A percentile compares a stretch with the other conserved stretches of the same genome.
These are phyloP conservation scores for Macrotis lagotis DNA, from an alignment of 2,113 vertebrate species.

Conservation along the genomic window DNA sequence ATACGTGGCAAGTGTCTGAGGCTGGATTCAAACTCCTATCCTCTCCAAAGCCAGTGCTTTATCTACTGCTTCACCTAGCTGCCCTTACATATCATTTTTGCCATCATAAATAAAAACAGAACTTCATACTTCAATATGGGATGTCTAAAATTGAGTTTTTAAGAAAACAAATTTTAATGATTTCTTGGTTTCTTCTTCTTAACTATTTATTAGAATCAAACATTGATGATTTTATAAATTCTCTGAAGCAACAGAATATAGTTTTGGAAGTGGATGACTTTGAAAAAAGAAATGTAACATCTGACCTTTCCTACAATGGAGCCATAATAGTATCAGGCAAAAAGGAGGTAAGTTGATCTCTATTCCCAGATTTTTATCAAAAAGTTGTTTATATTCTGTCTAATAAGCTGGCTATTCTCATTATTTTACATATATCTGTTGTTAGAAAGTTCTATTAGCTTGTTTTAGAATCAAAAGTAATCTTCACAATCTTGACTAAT, in stretches of 20 bases:
- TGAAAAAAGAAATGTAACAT: constrained; percentile 85
- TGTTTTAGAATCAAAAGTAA: constrained; percentile 13
- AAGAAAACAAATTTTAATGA: neutral
- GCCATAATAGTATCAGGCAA: constrained; percentile 88
- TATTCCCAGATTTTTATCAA: neutral
- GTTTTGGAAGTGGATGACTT: constrained; percentile 87
- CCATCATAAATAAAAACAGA: neutral
- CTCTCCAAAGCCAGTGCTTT: too few relatives aligned
- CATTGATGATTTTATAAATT: constrained; percentile 89
- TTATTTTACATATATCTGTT: neutral
- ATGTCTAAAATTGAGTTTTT: neutral
- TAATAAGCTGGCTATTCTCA: neutral
- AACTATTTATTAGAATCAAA: constrained; percentile 81
- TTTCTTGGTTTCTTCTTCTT: constrained; percentile 14
- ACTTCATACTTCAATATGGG: neutral
- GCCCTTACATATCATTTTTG: neutral
- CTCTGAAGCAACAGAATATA: constrained; percentile 89
- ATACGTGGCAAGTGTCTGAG: too few relatives aligned
- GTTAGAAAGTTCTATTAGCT: neutral
- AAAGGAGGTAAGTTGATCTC: constrained; percentile 84
- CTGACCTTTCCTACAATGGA: constrained; percentile 88
- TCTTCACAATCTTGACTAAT: neutral
- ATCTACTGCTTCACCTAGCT: too few relatives aligned
- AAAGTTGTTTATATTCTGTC: neutral
- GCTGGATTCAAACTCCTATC: too few relatives aligned